Percentiles rank a stretch among this genome's conserved stretches.
Conservation (phyloP, 2,888 invertebrate genomes). For the Gryllus longicercus region DNA sequence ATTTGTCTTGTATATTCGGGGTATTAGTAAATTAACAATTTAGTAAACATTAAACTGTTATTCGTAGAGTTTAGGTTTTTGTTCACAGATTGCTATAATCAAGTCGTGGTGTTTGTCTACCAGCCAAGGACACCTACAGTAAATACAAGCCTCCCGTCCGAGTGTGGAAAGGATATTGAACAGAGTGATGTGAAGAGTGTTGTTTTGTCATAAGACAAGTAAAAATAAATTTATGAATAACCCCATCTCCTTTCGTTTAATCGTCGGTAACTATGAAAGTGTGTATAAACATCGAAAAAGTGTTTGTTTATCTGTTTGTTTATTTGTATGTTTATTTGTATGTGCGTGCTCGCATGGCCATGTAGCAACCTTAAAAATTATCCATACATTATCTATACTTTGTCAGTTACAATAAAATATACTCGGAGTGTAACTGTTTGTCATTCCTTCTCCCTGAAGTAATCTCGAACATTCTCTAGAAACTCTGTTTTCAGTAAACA, state of each 20-base stretch:
- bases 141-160: neutral
- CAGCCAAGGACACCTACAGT: neutral
- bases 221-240: neutral
- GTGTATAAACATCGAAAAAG: neutral
- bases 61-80: neutral
- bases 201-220: neutral
- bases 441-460: neutral
- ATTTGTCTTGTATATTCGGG: constrained; percentile 17
- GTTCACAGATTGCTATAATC: constrained; percentile 17
- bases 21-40: neutral
- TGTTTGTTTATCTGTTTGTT: neutral
- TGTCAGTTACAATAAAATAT: constrained; percentile 17
- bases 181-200: neutral
- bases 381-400: constrained; percentile 10
- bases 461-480: too few relatives aligned
- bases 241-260: neutral
- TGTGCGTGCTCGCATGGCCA: constrained; percentile 2
- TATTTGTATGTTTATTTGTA: neutral
- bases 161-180: neutral
- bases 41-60: neutral
- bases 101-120: neutral
- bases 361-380: neutral
- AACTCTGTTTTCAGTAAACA: too few relatives aligned
- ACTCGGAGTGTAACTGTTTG: neutral
- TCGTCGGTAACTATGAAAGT: neutral